These are phyloP conservation scores for Gryon sp. DNA, from an alignment of 1,140 invertebrate species.

Conservation along the genomic window DNA sequence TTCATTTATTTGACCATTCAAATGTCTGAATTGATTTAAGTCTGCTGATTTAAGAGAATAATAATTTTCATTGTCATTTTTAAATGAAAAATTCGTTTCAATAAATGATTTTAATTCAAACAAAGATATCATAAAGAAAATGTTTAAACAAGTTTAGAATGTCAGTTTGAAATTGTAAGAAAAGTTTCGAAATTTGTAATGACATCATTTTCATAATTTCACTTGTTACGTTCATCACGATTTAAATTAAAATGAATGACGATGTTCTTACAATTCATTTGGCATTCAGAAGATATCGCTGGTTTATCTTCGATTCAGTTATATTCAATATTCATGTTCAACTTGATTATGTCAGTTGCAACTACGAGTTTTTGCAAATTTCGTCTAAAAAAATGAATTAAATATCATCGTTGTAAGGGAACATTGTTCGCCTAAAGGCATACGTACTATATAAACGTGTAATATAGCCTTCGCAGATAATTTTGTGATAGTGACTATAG, in stretches of 20 bases:
- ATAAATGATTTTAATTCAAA: no score
- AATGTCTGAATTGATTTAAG: no score
- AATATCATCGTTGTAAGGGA: constrained; percentile 25
- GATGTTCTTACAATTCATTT: no score
- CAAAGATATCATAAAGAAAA: no score
- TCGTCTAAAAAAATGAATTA: constrained; percentile 22
- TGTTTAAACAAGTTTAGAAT: no score
- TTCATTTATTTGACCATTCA: not conserved
- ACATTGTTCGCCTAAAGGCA: constrained; percentile 10
- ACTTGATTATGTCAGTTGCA: no score
- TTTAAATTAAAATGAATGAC: constrained; percentile 9
- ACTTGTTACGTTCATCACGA: not conserved
- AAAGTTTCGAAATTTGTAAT: not conserved
- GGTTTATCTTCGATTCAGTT: not conserved
- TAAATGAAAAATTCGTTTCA: no score
- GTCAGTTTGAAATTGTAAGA: no score
- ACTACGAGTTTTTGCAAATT: constrained; percentile 10
- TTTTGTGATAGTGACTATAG: constrained; percentile 45
- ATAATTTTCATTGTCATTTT: no score
- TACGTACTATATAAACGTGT: constrained; percentile 28
- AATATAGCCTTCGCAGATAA: constrained; percentile 49
- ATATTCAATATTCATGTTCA: no score
- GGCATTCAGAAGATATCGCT: not conserved
- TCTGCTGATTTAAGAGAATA: no score
- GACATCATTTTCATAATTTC: not conserved